phyloP scores from a whole-genome alignment of 2,797 vertebrate species.

The Heterohyrax brucei region DNA sequence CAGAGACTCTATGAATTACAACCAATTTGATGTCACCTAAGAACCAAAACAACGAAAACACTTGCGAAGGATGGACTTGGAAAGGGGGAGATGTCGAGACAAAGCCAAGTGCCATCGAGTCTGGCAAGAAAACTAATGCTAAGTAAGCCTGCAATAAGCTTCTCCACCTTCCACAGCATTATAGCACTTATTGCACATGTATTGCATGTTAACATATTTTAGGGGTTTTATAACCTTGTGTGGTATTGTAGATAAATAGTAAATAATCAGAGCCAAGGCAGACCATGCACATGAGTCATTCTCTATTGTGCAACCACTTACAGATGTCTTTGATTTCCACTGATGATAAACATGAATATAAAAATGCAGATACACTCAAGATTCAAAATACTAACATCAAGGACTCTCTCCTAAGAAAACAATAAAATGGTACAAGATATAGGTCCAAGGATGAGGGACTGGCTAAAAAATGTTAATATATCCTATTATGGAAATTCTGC shows the following conservation, averaged over 20 bases:
- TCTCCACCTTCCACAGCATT: neutral
- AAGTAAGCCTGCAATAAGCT: neutral
- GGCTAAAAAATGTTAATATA: neutral
- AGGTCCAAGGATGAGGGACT: neutral
- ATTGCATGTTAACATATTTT: neutral
- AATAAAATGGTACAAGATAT: neutral
- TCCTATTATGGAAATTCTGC: neutral
- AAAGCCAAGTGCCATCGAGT: neutral
- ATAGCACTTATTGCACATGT: too few species aligned
- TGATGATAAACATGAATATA: neutral
- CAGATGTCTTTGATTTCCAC: neutral
- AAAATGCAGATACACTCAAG: neutral
- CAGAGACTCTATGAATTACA: too few species aligned
- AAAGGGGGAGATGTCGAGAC: neutral
- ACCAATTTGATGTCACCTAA: too few species aligned
- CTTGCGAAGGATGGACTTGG: neutral
- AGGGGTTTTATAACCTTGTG: neutral
- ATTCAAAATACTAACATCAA: neutral
- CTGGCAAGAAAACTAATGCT: neutral
- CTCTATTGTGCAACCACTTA: too few species aligned
- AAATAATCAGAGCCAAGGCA: neutral
- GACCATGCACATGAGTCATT: too few species aligned
- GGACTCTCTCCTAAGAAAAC: neutral
- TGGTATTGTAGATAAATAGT: neutral
- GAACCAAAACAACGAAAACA: too few species aligned